phyloP scores from a whole-genome alignment of 1,140 invertebrate genomes.

The Steinernema khuongi region DNA sequence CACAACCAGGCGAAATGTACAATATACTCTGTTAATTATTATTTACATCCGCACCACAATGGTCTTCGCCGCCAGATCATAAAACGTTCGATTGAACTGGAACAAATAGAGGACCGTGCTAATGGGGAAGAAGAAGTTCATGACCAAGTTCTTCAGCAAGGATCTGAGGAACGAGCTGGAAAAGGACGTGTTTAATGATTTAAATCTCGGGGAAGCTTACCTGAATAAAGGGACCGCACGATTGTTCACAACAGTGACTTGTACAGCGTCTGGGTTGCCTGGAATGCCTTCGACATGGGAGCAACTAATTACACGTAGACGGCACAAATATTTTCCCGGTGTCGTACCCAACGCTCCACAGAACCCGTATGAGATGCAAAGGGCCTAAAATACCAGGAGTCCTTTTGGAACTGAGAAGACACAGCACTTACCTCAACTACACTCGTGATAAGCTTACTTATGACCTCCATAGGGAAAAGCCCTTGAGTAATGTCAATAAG shows the following conservation, averaged over 20 bases:
- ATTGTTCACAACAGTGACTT: constrained; percentile 16
- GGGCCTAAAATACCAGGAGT: constrained; percentile 16
- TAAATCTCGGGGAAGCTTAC: constrained; percentile 13
- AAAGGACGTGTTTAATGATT: not conserved
- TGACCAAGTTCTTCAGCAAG: constrained; percentile 27
- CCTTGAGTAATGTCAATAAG: constrained; percentile 30
- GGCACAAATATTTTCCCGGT: constrained; percentile 14
- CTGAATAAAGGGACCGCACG: constrained; percentile 6
- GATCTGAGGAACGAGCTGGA: constrained; percentile 29
- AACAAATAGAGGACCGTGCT: constrained; percentile 27
- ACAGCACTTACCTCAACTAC: constrained; percentile 22
- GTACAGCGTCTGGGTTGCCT: constrained; percentile 9
- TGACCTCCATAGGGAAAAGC: constrained; percentile 27
- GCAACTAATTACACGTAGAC: constrained; percentile 16
- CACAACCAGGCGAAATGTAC: not conserved
- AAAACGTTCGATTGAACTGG: constrained; percentile 25
- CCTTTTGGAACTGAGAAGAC: not conserved
- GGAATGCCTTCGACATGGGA: not conserved
- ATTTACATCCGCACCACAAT: constrained; percentile 23
- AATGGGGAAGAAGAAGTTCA: constrained; percentile 29
- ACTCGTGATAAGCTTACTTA: constrained; percentile 22
- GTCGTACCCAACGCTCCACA: not conserved
- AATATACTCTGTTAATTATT: not conserved
- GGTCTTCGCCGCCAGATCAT: constrained; percentile 26
- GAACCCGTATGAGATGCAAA: constrained; percentile 16